Base-by-base conservation (phyloP, 37 sponge, comb jelly and placozoan species). In the Bolinopsis microptera region DNA sequence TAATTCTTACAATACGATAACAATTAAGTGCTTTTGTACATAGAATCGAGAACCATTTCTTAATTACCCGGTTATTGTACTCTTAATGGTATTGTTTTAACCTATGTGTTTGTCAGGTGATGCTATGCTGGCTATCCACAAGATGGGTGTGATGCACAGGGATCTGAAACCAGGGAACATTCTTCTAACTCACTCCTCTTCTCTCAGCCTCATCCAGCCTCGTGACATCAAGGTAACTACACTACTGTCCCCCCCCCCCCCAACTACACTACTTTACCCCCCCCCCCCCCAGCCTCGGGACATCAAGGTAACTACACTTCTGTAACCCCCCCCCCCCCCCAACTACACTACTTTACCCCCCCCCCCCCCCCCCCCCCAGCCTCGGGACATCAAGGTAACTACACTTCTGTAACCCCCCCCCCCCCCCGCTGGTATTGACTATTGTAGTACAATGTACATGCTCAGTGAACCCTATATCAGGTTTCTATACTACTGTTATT, bases 151-250 rank as follows among this genome's bases (percentile, higher is more conserved):
- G 69, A 96, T 97, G 39, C 98, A 97, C 92, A 88, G 98, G 25
- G 98, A 97, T 76, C 93, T 97, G 61, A 97, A 97, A 93, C 98
- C 98, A 0, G 97, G 96, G 93, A 97, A 97, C 93, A 93, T 97
- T 39, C 96, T 97, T 30, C 96, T 97, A 69, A 94, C 95, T 39
- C 95, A 95, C 68, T 94, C 93, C 69, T 23, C 38, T 26, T 25
- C 86, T 38, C 69, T 83, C 26, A 26, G 68, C 26, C 80, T 76
- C 38, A 39, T 67, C 92, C 92, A 90, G 32, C 69, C 72, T 35
- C 30, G 76, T 39, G 70, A 30, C 68, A 69, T 36, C 9, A 8
- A 69, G 28, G 68, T 32, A 93, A 0, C 22, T 32, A 92, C 38
- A 24, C 92, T n/a, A n/a, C n/a, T n/a, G 18, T 13, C 25, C 8